These are phyloP conservation scores for Gari tellinella DNA, from an alignment of 2,888 invertebrate genomes.

Conservation along the genomic window DNA sequence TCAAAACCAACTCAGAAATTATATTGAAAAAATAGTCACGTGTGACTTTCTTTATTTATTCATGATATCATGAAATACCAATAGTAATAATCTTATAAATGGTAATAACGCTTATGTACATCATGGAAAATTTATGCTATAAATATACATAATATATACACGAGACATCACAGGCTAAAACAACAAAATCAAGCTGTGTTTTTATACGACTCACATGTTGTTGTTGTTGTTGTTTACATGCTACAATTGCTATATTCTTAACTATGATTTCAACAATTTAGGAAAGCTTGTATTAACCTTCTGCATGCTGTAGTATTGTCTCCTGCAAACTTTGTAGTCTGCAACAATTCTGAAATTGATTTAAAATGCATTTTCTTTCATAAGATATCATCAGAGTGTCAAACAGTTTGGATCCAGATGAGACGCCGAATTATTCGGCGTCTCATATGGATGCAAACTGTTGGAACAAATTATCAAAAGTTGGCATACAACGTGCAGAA, in stretches of 20 bases:
- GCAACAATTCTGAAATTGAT: too few species aligned
- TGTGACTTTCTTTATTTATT: conserved; percentile 75
- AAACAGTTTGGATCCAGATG: too few species aligned
- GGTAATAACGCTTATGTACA: conserved; percentile 66
- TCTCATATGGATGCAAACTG: too few species aligned
- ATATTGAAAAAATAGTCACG: conserved; percentile 76
- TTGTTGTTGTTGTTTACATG: neutral
- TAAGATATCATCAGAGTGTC: too few species aligned
- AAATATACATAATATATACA: conserved; percentile 62
- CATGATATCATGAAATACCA: conserved; percentile 71
- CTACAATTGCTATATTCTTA: conserved; percentile 23
- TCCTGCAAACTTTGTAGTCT: too few species aligned
- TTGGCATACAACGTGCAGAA: too few species aligned
- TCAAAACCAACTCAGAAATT: conserved; percentile 12
- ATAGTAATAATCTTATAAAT: conserved; percentile 73
- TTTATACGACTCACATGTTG: neutral
- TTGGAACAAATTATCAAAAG: too few species aligned
- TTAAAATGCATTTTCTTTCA: too few species aligned
- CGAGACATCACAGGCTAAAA: conserved; percentile 57
- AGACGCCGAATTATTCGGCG: too few species aligned
- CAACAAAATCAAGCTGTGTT: too few species aligned
- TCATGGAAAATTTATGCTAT: conserved; percentile 48
- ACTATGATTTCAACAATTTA: neutral
- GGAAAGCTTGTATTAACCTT: too few species aligned
- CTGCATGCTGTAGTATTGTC: too few species aligned